Conservation (phyloP, 2,888 invertebrate genomes). For the Cheilosia impressa region DNA sequence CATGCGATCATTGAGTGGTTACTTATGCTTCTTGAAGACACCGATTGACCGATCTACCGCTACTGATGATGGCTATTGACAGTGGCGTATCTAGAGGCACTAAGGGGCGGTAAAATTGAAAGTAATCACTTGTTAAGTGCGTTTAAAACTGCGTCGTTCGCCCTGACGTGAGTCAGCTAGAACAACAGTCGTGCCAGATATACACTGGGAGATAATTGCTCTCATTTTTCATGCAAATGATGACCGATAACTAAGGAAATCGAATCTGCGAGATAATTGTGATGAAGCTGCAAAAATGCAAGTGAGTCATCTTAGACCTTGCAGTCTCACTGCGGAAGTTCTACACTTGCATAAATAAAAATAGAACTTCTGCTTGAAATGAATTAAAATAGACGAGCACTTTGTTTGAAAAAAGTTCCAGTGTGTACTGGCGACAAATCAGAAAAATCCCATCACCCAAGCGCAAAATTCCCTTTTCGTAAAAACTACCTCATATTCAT, state of each 20-base stretch:
- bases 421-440: too few relatives aligned
- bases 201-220: neutral
- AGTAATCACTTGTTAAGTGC: neutral
- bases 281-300: neutral
- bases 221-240: conserved; percentile 12
- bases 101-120: neutral
- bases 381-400: too few relatives aligned
- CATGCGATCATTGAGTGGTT: conserved; percentile 53
- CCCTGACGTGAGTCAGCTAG: conserved; percentile 17
- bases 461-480: too few relatives aligned
- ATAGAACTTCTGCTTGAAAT: too few relatives aligned
- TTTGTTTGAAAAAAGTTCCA: too few relatives aligned
- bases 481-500: too few relatives aligned
- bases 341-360: too few relatives aligned
- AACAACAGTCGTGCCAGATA: conserved; percentile 29
- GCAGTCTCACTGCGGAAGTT: too few relatives aligned
- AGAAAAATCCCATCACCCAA: too few relatives aligned
- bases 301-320: neutral
- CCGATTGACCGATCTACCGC: conserved; percentile 56
- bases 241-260: conserved; percentile 20
- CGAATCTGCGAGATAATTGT: neutral
- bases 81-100: conserved; percentile 31
- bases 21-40: conserved; percentile 62
- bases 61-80: conserved; percentile 9
- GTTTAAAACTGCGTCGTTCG: conserved; percentile 4